phyloP scores from a whole-genome alignment of 2,797 vertebrate genomes.

The Nothura maculosa region DNA sequence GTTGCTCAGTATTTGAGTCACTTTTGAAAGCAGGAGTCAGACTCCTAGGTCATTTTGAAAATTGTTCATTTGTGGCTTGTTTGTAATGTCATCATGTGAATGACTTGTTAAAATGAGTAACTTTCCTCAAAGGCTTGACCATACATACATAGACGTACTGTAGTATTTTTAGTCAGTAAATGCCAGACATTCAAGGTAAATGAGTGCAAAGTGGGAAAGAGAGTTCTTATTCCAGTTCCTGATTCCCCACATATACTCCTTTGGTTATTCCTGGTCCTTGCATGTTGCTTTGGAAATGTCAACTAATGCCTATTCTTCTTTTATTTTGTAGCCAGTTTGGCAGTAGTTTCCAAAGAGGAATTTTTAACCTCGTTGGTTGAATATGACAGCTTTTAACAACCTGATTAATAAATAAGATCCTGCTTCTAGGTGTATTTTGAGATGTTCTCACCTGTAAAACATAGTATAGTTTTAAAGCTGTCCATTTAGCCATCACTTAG shows the following conservation, averaged over 20 bases:
- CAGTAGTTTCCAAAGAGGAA: constrained; percentile 16
- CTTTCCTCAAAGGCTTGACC: not conserved
- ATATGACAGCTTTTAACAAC: constrained; percentile 36
- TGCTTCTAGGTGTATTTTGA: constrained; percentile 41
- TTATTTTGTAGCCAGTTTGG: not conserved
- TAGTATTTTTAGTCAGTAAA: not conserved
- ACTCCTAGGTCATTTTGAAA: not conserved
- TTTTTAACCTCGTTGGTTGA: constrained; percentile 56
- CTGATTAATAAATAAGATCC: constrained; percentile 63
- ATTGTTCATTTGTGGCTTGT: not conserved
- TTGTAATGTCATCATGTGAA: not conserved
- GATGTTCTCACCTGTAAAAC: constrained; percentile 54
- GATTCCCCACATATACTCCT: not conserved
- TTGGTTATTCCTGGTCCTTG: not conserved
- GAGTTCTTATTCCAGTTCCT: not conserved
- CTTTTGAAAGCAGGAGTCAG: not conserved
- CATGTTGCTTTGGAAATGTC: not conserved
- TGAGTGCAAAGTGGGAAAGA: not conserved
- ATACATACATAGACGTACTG: too few relatives aligned
- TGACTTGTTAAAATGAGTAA: not conserved
- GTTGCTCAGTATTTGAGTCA: not conserved
- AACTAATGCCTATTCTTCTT: constrained; percentile 29
- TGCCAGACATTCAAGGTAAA: not conserved
- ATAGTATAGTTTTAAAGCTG: constrained; percentile 5
- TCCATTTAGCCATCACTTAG: not conserved